phyloP scores from a whole-genome alignment of 2,888 invertebrate genomes.

The Drosophila nigritarsus region DNA sequence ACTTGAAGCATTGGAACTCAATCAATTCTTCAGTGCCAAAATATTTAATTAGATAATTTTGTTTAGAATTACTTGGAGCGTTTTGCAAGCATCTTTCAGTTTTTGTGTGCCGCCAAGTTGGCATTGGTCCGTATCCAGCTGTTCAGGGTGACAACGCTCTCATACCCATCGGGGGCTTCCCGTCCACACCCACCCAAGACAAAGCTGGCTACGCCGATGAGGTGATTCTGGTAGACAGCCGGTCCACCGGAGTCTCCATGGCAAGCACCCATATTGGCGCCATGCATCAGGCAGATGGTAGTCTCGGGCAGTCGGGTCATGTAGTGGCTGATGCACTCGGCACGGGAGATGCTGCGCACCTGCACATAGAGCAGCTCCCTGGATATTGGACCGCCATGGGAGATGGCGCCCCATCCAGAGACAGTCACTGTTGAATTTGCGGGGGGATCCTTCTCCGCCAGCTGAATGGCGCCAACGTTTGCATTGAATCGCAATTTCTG shows the following conservation, averaged over 20 bases:
- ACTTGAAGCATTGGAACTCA: background rate
- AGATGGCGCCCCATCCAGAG: slow-evolving; percentile 81
- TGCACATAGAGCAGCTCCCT: slow-evolving; percentile 69
- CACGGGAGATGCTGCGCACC: slow-evolving; percentile 58
- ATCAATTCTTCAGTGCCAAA: background rate
- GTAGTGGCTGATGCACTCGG: slow-evolving; percentile 58
- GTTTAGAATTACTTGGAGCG: background rate
- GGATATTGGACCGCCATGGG: slow-evolving; percentile 68
- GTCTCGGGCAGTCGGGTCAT: slow-evolving; percentile 57
- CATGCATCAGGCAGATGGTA: slow-evolving; percentile 77
- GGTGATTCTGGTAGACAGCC: slow-evolving; percentile 69
- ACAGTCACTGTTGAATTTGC: slow-evolving; percentile 58
- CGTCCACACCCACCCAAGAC: slow-evolving; percentile 76
- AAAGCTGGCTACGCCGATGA: slow-evolving; percentile 82
- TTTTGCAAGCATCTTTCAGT: background rate
- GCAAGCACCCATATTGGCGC: slow-evolving; percentile 75
- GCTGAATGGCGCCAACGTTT: slow-evolving; percentile 63
- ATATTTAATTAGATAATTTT: background rate
- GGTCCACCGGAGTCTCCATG: slow-evolving; percentile 84
- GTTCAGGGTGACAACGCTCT: slow-evolving; percentile 60
- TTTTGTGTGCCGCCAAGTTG: background rate
- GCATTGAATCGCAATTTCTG: slow-evolving; percentile 47
- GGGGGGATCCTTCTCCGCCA: slow-evolving; percentile 67
- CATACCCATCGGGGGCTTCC: slow-evolving; percentile 81
- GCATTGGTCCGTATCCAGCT: slow-evolving; percentile 62